A percentile compares a stretch with the other conserved stretches of the same genome.
phyloP scores from a whole-genome alignment of 2,113 vertebrate species.

The Clinocottus analis region DNA sequence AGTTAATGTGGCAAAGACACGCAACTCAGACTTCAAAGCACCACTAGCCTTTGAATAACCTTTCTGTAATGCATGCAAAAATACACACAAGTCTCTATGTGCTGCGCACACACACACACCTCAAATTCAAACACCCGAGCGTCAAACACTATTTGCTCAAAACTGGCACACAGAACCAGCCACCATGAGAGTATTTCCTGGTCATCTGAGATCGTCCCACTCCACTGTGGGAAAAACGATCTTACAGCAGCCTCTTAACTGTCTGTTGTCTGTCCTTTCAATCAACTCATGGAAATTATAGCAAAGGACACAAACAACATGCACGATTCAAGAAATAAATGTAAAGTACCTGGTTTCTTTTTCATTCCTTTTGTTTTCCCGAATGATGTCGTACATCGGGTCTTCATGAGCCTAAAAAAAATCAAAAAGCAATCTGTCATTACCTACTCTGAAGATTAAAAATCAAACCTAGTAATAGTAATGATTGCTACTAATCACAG shows the following conservation, averaged over 20 bases:
- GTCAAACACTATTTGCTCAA: conserved; percentile 51
- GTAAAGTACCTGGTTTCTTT: conserved; percentile 90
- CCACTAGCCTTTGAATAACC: conserved; percentile 66
- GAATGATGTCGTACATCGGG: conserved; percentile 95
- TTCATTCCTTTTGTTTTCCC: conserved; percentile 92
- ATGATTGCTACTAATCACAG: not conserved
- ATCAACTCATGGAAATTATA: not conserved
- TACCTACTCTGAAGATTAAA: not conserved
- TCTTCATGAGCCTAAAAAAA: conserved; percentile 92
- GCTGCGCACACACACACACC: not conserved
- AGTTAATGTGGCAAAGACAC: conserved; percentile 37
- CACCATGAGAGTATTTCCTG: conserved; percentile 49
- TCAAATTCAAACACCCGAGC: conserved; percentile 45
- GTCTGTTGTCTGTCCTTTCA: not conserved
- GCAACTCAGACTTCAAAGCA: conserved; percentile 40
- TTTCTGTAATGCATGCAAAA: conserved; percentile 53
- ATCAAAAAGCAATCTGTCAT: conserved; percentile 1
- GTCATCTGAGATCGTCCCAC: conserved; percentile 48
- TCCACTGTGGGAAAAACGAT: conserved; percentile 22
- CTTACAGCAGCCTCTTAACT: not conserved
- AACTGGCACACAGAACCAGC: conserved; percentile 25
- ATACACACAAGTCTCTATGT: conserved; percentile 7
- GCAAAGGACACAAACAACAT: not conserved
- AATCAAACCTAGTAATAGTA: not conserved
- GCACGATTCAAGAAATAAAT: not conserved